Evolutionary conservation across 2,888 invertebrate species (phyloP), one percentile per base, ranked within the genome.

Genomic region (Caenorhabditis macrosperma): DNA sequence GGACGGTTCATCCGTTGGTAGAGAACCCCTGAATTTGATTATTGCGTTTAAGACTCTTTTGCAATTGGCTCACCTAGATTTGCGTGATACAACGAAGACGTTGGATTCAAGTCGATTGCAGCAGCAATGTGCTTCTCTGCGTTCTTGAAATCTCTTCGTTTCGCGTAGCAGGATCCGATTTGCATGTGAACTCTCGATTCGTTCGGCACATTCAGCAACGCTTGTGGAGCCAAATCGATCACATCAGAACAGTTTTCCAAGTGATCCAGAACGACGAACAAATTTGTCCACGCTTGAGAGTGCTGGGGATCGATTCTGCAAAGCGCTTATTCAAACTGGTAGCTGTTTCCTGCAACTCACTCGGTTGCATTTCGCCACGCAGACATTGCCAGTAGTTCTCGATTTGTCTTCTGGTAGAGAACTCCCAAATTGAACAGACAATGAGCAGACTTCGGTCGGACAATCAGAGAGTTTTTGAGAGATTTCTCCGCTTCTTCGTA

Each of bases 381-480:
- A 67, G 93, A 92, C 84, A 95, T 91, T 0, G 98, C 97, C 78
- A 94, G 93, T 2, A 94, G 92, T 82, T 94, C 93, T 78, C 93
- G 92, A 83, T 94, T 94, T 89, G 94, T 92, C 87, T 95, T 95
- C 82, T 97, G 92, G 91, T 94, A 96, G 94, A 97, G 92, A 92
- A 97, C 96, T 50, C 97, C 97, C 86, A 98, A 93, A 92, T 98
- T 98, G 90, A 96, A 98, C 89, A 94, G 94, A 90, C 96, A 96
- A 91, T 97, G 96, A 0, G 97, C 95, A 92, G 97, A 97, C 79
- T 94, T 94, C 61, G 93, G 93, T 46, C 96, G 93, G 90, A 94
- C 93, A 35, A 92, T 92, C 3, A 97, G 92, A 0, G 97, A 97
- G 64, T 93, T 94, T 86, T 93, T 92, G 90, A 97, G 97, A 86